phyloP scores from a whole-genome alignment of 2,797 vertebrate genomes.

The Varecia variegata region DNA sequence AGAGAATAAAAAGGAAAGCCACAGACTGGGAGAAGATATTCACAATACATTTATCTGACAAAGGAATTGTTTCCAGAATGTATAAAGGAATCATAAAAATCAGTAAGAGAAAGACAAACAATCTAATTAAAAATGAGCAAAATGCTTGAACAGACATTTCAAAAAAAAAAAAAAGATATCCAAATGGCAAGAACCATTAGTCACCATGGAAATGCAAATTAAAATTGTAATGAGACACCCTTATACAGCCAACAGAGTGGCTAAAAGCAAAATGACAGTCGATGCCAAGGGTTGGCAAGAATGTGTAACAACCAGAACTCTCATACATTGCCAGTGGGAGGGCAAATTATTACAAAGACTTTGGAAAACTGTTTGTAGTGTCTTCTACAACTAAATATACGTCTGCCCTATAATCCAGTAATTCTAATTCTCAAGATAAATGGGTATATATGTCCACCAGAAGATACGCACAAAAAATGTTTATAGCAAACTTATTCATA shows the following conservation, averaged over 20 bases:
- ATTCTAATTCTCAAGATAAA: not conserved
- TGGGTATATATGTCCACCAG: not conserved
- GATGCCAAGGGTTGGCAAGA: conserved; percentile 3
- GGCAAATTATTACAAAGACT: not conserved
- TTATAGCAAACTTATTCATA: not conserved
- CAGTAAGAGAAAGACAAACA: not conserved
- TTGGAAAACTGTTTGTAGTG: not conserved
- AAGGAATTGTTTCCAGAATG: not conserved
- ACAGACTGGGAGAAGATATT: not conserved
- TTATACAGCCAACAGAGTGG: not conserved
- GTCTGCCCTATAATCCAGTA: not conserved
- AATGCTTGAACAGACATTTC: conserved; percentile 33
- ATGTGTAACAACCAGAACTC: not conserved
- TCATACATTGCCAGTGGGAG: not conserved
- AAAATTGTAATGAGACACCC: conserved; percentile 14
- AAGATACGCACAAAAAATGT: not conserved
- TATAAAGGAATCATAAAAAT: not conserved
- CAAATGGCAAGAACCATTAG: not conserved
- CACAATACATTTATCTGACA: not conserved
- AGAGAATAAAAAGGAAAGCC: conserved; percentile 33
- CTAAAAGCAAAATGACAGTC: conserved; percentile 5
- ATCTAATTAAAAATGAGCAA: not conserved
- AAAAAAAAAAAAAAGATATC: conserved; percentile 26
- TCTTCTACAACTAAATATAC: not conserved
- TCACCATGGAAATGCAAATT: conserved; percentile 32